Evolutionary conservation across 2,113 vertebrate species (phyloP).

Genomic region (Neogobius melanostomus): DNA sequence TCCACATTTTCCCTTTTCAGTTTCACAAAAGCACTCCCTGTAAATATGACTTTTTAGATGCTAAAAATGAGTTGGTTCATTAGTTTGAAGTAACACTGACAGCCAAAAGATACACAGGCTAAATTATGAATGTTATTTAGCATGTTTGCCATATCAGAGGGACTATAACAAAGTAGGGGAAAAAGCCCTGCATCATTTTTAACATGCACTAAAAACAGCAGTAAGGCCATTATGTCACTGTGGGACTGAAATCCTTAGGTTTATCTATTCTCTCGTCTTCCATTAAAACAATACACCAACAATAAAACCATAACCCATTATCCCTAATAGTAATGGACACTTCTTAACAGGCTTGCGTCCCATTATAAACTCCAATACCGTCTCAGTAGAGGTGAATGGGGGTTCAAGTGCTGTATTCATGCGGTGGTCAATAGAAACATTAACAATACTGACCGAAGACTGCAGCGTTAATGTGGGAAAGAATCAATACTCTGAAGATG

Average conservation of each 20-base stretch:
- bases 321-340: neutral
- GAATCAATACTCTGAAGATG: neutral
- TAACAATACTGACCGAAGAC: neutral
- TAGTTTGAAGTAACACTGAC: neutral
- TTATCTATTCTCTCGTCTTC: neutral
- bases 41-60: neutral
- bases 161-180: no score
- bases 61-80: neutral
- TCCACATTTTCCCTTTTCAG: neutral
- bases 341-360: neutral
- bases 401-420: slow-evolving; percentile 3
- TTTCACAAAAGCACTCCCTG: neutral
- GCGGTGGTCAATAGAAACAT: neutral
- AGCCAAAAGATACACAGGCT: neutral
- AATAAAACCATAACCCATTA: neutral
- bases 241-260: no score
- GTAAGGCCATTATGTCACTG: no score
- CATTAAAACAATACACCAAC: neutral
- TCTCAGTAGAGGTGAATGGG: neutral
- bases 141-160: neutral
- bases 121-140: neutral
- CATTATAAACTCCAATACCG: neutral
- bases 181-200: no score
- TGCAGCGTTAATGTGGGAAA: neutral
- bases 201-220: no score